Percentiles rank a stretch among this genome's conserved stretches.
phyloP scores from a whole-genome alignment of 2,113 vertebrate genomes.

The Pagrus major region DNA sequence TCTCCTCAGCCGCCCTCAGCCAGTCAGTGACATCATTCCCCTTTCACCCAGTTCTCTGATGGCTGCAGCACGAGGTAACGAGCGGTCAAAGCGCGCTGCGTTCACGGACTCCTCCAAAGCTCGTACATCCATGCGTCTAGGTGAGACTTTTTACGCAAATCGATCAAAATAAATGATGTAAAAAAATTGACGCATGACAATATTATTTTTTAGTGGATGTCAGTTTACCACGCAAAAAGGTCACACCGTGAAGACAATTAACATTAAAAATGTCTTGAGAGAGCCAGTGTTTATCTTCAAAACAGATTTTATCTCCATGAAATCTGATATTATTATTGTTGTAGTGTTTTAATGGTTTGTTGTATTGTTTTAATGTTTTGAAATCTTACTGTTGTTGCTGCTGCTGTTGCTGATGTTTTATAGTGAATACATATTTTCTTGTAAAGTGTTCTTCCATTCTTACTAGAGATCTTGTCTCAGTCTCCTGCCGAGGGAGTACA shows the following conservation, averaged over 20 bases:
- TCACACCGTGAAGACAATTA: neutral
- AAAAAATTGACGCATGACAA: too few species aligned
- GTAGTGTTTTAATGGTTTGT: too few species aligned
- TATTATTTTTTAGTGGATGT: neutral
- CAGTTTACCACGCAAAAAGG: neutral
- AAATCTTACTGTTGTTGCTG: too few species aligned
- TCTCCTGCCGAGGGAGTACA: too few species aligned
- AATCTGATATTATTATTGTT: too few species aligned
- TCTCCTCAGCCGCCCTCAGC: constrained; percentile 41
- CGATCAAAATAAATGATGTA: accelerated
- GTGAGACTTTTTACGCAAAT: neutral
- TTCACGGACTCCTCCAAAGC: constrained; percentile 31
- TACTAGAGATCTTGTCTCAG: too few species aligned
- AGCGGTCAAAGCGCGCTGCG: constrained; percentile 75
- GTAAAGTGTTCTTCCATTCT: too few species aligned
- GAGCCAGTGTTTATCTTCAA: neutral
- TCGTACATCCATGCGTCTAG: accelerated
- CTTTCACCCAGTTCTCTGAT: constrained; percentile 85
- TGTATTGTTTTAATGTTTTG: too few species aligned
- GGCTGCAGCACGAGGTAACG: constrained; percentile 81
- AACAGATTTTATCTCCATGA: too few species aligned
- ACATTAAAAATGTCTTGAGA: neutral
- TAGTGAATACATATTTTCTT: too few species aligned
- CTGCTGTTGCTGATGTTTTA: too few species aligned
- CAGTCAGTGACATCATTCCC: constrained; percentile 81